Conservation (phyloP, 2,797 vertebrate species). For the Onychomys arenicola region DNA sequence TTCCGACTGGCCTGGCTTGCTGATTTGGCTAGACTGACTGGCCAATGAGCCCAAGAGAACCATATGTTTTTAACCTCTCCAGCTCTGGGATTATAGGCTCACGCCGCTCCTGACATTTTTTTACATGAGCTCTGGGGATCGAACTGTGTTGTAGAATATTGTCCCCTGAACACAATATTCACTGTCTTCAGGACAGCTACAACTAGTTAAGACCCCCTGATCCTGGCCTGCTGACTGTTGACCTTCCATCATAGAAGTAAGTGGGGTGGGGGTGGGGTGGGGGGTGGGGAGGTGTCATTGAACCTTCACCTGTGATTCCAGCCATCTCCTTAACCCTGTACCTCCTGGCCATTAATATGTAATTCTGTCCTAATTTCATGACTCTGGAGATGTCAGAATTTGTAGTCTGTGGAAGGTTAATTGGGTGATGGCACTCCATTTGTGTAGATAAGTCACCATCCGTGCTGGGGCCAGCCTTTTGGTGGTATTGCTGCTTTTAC, state of each 20-base stretch:
- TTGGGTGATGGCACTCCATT: background rate
- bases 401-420: background rate
- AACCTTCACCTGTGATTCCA: no score
- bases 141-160: background rate
- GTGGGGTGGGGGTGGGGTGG: no score
- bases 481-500: background rate
- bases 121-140: background rate
- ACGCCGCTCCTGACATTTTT: background rate
- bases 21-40: background rate
- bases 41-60: background rate
- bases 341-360: background rate
- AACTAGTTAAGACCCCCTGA: background rate
- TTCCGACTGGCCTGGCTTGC: background rate
- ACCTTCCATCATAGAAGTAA: background rate
- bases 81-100: background rate
- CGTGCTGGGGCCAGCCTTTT: background rate
- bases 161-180: background rate
- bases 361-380: background rate
- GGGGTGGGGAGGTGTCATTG: no score
- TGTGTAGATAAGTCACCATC: background rate
- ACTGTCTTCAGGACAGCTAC: background rate
- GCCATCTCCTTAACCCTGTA: background rate
- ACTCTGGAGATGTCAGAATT: background rate
- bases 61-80: background rate
- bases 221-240: background rate